A percentile compares a stretch with the other conserved stretches of the same genome.
phyloP scores from a whole-genome alignment of 2,113 vertebrate species.

The Oncorhynchus mykiss region DNA sequence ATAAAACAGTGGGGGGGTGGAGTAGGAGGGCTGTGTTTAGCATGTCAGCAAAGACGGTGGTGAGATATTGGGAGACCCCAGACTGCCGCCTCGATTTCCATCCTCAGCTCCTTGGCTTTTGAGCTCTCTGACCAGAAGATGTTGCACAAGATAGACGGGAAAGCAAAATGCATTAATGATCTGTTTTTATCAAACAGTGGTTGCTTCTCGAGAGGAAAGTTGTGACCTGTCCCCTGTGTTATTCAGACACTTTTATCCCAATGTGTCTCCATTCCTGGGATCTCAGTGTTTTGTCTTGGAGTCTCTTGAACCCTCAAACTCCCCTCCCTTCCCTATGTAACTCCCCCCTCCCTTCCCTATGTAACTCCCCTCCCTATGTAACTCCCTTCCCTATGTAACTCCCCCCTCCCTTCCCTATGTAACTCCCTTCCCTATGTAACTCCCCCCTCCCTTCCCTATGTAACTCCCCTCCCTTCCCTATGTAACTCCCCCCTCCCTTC shows the following conservation, averaged over 20 bases:
- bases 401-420: too few relatives aligned
- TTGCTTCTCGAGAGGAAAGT: not conserved
- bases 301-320: not conserved
- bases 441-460: too few relatives aligned
- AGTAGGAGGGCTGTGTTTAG: slow-evolving; percentile 42
- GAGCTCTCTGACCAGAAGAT: not conserved
- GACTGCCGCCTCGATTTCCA: not conserved
- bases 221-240: not conserved
- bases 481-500: too few relatives aligned
- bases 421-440: too few relatives aligned
- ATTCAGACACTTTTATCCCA: not conserved
- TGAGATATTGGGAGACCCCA: slow-evolving; percentile 26
- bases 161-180: not conserved
- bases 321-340: not conserved
- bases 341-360: too few relatives aligned
- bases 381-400: too few relatives aligned
- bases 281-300: not conserved
- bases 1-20: slow-evolving; percentile 56
- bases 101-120: not conserved
- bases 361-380: too few relatives aligned
- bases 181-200: not conserved
- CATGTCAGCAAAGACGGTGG: slow-evolving; percentile 34
- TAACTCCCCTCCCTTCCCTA: too few relatives aligned
- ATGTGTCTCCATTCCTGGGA: not conserved
- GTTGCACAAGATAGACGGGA: not conserved